Evolutionary conservation across 1,140 invertebrate genomes (phyloP).

Genomic region (Tenebrio molitor): DNA sequence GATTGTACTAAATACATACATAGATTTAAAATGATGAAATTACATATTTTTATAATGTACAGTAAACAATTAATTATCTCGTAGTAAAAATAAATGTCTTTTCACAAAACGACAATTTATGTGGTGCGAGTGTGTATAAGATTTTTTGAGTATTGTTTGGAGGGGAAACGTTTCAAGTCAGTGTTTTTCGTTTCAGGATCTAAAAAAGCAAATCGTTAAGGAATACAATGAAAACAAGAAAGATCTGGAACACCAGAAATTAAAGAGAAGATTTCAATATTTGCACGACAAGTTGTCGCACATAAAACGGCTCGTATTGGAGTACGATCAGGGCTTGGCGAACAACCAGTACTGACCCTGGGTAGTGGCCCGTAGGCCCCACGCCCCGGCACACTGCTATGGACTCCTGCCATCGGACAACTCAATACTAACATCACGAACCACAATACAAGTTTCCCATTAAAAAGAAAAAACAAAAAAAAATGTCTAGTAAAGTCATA

Average conservation of each 20-base stretch:
- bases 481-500: slow-evolving; percentile 31
- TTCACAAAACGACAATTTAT: no score
- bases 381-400: slow-evolving; percentile 47
- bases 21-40: no score
- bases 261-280: slow-evolving; percentile 84
- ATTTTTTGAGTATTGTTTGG: no score
- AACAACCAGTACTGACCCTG: slow-evolving; percentile 61
- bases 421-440: slow-evolving; percentile 48
- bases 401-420: slow-evolving; percentile 51
- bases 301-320: slow-evolving; percentile 87
- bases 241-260: slow-evolving; percentile 78
- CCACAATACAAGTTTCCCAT: slow-evolving; percentile 43
- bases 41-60: background rate
- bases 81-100: no score
- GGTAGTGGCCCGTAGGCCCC: slow-evolving; percentile 55
- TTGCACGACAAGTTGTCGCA: slow-evolving; percentile 91
- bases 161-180: no score
- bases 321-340: slow-evolving; percentile 77
- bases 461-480: slow-evolving; percentile 27
- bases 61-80: no score
- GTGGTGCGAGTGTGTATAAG: no score
- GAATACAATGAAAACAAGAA: slow-evolving; percentile 86
- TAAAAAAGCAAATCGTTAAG: slow-evolving; percentile 82
- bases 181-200: slow-evolving; percentile 69
- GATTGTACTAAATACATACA: background rate